Evolutionary conservation across 1,140 invertebrate genomes (phyloP).

Genomic region (Heliothis virescens): DNA sequence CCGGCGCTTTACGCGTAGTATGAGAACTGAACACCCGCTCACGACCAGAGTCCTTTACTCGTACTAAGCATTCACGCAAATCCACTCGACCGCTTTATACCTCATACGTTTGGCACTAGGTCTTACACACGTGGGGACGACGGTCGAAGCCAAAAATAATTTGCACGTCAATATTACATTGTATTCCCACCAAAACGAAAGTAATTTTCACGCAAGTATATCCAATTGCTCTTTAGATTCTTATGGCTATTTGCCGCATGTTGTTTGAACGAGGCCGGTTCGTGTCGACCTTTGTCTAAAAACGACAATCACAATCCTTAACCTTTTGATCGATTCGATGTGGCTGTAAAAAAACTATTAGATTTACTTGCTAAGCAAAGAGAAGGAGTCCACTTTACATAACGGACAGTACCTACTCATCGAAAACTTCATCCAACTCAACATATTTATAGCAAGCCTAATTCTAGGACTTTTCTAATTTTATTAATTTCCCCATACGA

Average conservation of each 20-base stretch:
- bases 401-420: neutral
- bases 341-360: neutral
- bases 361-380: neutral
- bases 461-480: too few species aligned
- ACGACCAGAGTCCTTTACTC: constrained; percentile 13
- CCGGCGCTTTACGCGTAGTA: constrained; percentile 7
- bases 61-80: constrained; percentile 24
- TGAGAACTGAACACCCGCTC: constrained; percentile 4
- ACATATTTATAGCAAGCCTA: too few species aligned
- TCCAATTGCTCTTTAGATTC: neutral
- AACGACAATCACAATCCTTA: constrained; percentile 22
- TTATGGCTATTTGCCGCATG: neutral
- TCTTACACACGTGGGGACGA: constrained; percentile 26
- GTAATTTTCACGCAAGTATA: constrained; percentile 18
- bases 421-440: too few species aligned
- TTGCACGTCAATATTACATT: constrained; percentile 32
- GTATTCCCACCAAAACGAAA: constrained; percentile 34
- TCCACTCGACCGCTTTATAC: constrained; percentile 25
- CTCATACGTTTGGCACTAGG: constrained; percentile 24
- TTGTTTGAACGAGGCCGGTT: neutral
- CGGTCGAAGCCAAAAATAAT: constrained; percentile 30
- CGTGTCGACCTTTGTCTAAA: constrained; percentile 8
- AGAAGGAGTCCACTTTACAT: neutral
- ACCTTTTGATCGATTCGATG: constrained; percentile 1
- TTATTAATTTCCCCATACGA: too few species aligned